Conservation (phyloP, 2,113 vertebrate species). For the Arizona elegans region DNA sequence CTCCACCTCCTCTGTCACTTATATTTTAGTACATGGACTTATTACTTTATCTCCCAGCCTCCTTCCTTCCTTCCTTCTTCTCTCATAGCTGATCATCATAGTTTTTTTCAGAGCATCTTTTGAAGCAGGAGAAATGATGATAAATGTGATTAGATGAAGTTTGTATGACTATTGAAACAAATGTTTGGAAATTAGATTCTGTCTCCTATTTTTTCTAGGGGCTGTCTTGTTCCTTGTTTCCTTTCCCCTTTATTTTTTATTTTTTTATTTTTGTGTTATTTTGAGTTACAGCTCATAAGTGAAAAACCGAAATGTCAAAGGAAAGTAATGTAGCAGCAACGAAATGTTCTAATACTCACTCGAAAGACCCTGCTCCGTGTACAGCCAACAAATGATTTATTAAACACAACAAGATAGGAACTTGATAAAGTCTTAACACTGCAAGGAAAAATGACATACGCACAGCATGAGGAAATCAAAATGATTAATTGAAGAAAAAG, state of each 20-base stretch:
- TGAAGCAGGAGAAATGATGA: background rate
- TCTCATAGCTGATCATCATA: background rate
- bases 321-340: background rate
- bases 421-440: slow-evolving; percentile 49
- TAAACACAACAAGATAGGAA: slow-evolving; percentile 47
- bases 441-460: slow-evolving; percentile 21
- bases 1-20: background rate
- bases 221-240: background rate
- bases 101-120: background rate
- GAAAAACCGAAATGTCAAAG: slow-evolving; percentile 22
- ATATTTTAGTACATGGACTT: slow-evolving; percentile 1
- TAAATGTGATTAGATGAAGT: slow-evolving; percentile 16
- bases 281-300: slow-evolving; percentile 17
- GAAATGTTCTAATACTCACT: background rate
- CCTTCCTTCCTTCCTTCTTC: background rate
- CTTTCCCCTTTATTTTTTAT: background rate
- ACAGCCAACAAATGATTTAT: slow-evolving; percentile 46
- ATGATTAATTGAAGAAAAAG: slow-evolving; percentile 35
- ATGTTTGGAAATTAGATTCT: background rate
- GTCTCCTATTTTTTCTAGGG: slow-evolving; percentile 1
- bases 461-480: slow-evolving; percentile 28
- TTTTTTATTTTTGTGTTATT: background rate
- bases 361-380: slow-evolving; percentile 13
- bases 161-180: slow-evolving; percentile 6
- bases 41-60: background rate